Conservation (phyloP, 2,888 invertebrate genomes). For the Lobophora halterata region DNA sequence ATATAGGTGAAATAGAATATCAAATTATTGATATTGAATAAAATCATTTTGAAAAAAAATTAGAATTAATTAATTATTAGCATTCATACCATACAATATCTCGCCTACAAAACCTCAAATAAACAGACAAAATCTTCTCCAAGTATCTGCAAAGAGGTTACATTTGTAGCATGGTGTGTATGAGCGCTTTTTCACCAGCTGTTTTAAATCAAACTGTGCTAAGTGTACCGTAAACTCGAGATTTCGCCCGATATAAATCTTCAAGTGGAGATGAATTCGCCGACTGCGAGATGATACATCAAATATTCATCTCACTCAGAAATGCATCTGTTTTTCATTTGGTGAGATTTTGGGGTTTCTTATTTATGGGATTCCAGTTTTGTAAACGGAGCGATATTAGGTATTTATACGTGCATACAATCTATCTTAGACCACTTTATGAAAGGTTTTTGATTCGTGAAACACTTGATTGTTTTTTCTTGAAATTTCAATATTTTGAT, state of each 20-base stretch:
- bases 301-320: slow-evolving; percentile 71
- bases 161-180: too few relatives aligned
- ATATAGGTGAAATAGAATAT: too few relatives aligned
- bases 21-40: too few relatives aligned
- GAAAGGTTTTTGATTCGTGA: too few relatives aligned
- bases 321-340: slow-evolving; percentile 69
- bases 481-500: too few relatives aligned
- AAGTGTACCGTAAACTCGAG: slow-evolving; percentile 53
- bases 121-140: too few relatives aligned
- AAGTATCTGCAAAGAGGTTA: too few relatives aligned
- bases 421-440: background rate
- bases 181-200: slow-evolving; percentile 4
- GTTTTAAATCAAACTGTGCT: slow-evolving; percentile 1
- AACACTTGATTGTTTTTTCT: too few relatives aligned
- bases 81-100: too few relatives aligned
- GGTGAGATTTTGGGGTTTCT: slow-evolving; percentile 40
- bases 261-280: slow-evolving; percentile 70
- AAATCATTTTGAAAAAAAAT: too few relatives aligned
- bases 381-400: slow-evolving; percentile 25
- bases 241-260: slow-evolving; percentile 73
- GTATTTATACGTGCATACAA: slow-evolving; percentile 26
- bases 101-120: too few relatives aligned
- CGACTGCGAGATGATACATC: slow-evolving; percentile 73
- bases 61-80: too few relatives aligned
- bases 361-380: slow-evolving; percentile 37